These are phyloP conservation scores for Drosophila austrosaltans DNA, from an alignment of 2,888 invertebrate species.

Conservation along the genomic window DNA sequence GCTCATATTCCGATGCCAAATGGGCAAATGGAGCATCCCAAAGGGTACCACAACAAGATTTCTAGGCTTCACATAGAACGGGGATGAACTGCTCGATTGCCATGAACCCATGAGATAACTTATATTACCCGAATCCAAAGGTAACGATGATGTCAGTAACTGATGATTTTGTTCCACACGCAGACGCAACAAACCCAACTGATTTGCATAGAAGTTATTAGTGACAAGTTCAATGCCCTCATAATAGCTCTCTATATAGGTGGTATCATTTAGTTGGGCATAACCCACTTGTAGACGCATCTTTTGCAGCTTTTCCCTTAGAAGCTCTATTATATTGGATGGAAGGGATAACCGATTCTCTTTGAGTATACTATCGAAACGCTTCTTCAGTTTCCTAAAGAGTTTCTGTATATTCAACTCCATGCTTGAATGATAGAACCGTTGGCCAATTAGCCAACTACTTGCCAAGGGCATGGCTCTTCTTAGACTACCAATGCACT, in stretches of 20 bases:
- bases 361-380: conserved; percentile 65
- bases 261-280: conserved; percentile 67
- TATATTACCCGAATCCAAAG: conserved; percentile 43
- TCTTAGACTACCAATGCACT: conserved; percentile 76
- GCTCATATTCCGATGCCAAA: conserved; percentile 74
- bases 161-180: conserved; percentile 68
- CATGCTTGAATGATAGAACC: conserved; percentile 65
- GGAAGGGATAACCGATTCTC: conserved; percentile 76
- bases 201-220: conserved; percentile 78
- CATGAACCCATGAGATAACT: conserved; percentile 67
- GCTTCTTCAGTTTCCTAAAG: conserved; percentile 68
- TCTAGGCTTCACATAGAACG: conserved; percentile 76
- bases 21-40: conserved; percentile 74
- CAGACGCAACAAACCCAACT: conserved; percentile 69
- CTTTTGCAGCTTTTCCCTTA: conserved; percentile 69
- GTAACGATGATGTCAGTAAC: conserved; percentile 31
- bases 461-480: conserved; percentile 80
- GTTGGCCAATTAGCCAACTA: conserved; percentile 75
- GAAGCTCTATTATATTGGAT: conserved; percentile 65
- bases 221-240: conserved; percentile 61
- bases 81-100: conserved; percentile 78
- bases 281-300: conserved; percentile 80
- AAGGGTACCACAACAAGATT: conserved; percentile 79
- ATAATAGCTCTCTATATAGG: conserved; percentile 71
- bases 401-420: conserved; percentile 63